Evolutionary conservation across 2,113 vertebrate species (phyloP).

Genomic region (Brachypodius melanocephalos): DNA sequence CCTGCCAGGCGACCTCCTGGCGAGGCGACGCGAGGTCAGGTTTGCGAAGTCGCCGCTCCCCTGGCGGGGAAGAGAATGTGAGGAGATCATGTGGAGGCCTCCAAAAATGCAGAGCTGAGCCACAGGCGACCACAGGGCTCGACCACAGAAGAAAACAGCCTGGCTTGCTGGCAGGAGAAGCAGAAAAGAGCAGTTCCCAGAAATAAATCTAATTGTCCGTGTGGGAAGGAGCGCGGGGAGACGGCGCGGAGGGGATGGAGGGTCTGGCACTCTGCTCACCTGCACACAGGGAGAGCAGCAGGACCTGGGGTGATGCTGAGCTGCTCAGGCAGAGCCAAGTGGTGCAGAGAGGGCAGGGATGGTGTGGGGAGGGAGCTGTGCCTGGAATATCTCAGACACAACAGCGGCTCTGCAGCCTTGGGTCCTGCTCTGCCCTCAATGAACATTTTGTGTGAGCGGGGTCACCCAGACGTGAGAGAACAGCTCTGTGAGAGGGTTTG

Average conservation of each 20-base stretch:
- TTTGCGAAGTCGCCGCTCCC: background rate
- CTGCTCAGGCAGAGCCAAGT: background rate
- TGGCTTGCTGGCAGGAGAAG: background rate
- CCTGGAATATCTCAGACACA: constrained; percentile 51
- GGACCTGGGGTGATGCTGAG: background rate
- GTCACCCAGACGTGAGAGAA: background rate
- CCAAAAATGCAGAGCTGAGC: constrained; percentile 15
- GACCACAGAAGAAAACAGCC: constrained; percentile 21
- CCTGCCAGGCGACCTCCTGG: background rate
- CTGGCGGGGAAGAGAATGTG: accelerated
- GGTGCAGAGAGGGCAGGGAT: background rate
- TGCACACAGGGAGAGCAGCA: background rate
- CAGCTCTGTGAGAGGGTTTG: background rate
- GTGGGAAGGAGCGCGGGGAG: background rate
- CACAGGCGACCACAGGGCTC: background rate
- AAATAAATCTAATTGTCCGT: background rate
- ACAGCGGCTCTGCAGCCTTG: background rate
- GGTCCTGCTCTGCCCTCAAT: constrained; percentile 1
- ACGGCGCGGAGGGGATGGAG: background rate
- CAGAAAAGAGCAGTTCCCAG: background rate
- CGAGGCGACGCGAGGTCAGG: background rate
- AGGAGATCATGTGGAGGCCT: background rate
- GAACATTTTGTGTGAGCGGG: background rate
- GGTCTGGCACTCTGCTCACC: background rate
- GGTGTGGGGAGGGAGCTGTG: background rate